phyloP scores from a whole-genome alignment of 2,888 invertebrate genomes.

The Platycheirus albimanus region DNA sequence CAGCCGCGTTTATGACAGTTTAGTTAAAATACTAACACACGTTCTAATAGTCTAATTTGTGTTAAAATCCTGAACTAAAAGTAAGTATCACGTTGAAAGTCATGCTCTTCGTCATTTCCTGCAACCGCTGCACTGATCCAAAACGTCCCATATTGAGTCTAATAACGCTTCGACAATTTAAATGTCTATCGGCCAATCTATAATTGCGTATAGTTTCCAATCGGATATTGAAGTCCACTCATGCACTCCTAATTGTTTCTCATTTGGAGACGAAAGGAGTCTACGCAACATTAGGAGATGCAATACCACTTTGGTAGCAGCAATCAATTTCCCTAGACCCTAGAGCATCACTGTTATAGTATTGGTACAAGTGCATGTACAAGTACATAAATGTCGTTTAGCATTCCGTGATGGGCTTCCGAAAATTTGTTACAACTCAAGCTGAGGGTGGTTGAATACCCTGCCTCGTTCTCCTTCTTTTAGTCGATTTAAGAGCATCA shows the following conservation, averaged over 20 bases:
- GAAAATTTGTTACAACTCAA: slow-evolving; percentile 40
- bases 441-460: neutral
- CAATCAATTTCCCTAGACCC: slow-evolving; percentile 52
- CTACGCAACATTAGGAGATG: neutral
- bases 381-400: too few relatives aligned
- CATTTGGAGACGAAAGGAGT: slow-evolving; percentile 32
- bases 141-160: too few relatives aligned
- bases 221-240: slow-evolving; percentile 51
- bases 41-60: too few relatives aligned
- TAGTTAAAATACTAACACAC: too few relatives aligned
- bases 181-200: slow-evolving; percentile 38
- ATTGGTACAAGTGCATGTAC: neutral
- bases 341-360: neutral
- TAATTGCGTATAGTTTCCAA: slow-evolving; percentile 48
- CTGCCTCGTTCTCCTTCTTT: neutral
- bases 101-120: too few relatives aligned
- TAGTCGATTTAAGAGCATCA: slow-evolving; percentile 29
- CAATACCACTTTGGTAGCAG: slow-evolving; percentile 18
- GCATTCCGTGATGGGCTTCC: slow-evolving; percentile 31
- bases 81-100: too few relatives aligned
- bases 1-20: too few relatives aligned
- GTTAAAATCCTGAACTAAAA: too few relatives aligned
- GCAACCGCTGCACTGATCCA: too few relatives aligned
- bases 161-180: too few relatives aligned
- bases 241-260: slow-evolving; percentile 54